phyloP scores from a whole-genome alignment of 2,797 vertebrate species.

The Atherinosoma microstoma region DNA sequence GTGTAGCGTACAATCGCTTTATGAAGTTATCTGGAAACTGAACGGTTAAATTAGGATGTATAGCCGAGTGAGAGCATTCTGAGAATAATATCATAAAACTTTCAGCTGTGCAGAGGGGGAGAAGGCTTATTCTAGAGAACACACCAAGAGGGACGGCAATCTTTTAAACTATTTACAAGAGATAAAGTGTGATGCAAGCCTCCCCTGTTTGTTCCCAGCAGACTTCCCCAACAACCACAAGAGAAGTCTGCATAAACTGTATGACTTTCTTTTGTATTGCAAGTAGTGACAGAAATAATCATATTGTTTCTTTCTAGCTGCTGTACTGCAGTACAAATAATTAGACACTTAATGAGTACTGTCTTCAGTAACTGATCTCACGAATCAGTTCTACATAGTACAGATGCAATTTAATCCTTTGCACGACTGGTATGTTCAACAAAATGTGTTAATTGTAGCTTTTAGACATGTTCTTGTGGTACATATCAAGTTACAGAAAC shows the following conservation, averaged over 20 bases:
- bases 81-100: slow-evolving; percentile 38
- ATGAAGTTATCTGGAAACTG: slow-evolving; percentile 25
- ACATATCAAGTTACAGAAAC: neutral
- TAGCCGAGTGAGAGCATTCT: slow-evolving; percentile 36
- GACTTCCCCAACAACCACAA: slow-evolving; percentile 7
- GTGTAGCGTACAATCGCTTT: slow-evolving; percentile 15
- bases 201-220: slow-evolving; percentile 17
- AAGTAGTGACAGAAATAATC: slow-evolving; percentile 9
- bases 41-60: slow-evolving; percentile 62
- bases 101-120: slow-evolving; percentile 28
- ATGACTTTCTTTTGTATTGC: slow-evolving; percentile 15
- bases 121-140: slow-evolving; percentile 18
- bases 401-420: neutral
- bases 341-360: slow-evolving; percentile 20
- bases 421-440: neutral
- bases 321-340: slow-evolving; percentile 6
- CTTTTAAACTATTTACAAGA: slow-evolving; percentile 43
- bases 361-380: slow-evolving; percentile 3
- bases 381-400: neutral
- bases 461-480: neutral
- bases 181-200: slow-evolving; percentile 15
- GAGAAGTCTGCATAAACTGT: neutral
- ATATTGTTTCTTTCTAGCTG: slow-evolving; percentile 17
- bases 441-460: neutral
- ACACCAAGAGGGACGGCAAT: slow-evolving; percentile 16